phyloP scores from a whole-genome alignment of 2,888 invertebrate genomes.

The Scaptomyza reducta region DNA sequence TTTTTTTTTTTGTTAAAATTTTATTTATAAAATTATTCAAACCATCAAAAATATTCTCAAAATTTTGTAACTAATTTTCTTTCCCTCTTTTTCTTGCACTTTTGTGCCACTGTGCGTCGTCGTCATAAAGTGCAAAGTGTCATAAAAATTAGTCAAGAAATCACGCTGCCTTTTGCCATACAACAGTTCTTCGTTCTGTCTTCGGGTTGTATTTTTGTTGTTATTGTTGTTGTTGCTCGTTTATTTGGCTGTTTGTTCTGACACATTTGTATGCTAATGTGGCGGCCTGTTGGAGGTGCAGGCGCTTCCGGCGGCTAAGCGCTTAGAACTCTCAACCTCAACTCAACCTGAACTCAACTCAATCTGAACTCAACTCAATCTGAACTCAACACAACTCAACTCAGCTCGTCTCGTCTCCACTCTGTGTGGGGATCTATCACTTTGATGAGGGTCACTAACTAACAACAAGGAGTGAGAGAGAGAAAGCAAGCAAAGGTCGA shows the following conservation, averaged over 20 bases:
- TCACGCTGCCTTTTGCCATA: slow-evolving; percentile 58
- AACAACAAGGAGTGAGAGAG: slow-evolving; percentile 4
- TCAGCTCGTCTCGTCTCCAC: slow-evolving; percentile 27
- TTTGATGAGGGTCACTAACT: slow-evolving; percentile 64
- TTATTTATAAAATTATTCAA: too few relatives aligned
- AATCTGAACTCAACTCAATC: too few relatives aligned
- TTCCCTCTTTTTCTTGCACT: not conserved
- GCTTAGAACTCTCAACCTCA: slow-evolving; percentile 52
- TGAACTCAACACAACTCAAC: slow-evolving; percentile 9
- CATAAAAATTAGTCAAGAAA: slow-evolving; percentile 79
- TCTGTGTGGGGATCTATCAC: slow-evolving; percentile 65
- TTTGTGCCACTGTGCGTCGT: slow-evolving; percentile 20
- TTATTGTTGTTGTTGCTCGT: slow-evolving; percentile 37
- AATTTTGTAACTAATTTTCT: not conserved
- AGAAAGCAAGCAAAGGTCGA: slow-evolving; percentile 35
- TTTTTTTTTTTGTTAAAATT: too few relatives aligned
- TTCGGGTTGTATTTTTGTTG: slow-evolving; percentile 9
- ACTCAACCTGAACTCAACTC: slow-evolving; percentile 12
- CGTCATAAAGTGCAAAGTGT: slow-evolving; percentile 78
- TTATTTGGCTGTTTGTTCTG: slow-evolving; percentile 75
- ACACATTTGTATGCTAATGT: slow-evolving; percentile 79
- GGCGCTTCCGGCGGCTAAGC: slow-evolving; percentile 70
- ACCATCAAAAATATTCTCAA: too few relatives aligned
- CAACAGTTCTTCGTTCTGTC: slow-evolving; percentile 13
- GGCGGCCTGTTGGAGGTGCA: slow-evolving; percentile 50